These are phyloP conservation scores for Cyphomyrmex costatus DNA, from an alignment of 1,140 invertebrate species.

Conservation along the genomic window DNA sequence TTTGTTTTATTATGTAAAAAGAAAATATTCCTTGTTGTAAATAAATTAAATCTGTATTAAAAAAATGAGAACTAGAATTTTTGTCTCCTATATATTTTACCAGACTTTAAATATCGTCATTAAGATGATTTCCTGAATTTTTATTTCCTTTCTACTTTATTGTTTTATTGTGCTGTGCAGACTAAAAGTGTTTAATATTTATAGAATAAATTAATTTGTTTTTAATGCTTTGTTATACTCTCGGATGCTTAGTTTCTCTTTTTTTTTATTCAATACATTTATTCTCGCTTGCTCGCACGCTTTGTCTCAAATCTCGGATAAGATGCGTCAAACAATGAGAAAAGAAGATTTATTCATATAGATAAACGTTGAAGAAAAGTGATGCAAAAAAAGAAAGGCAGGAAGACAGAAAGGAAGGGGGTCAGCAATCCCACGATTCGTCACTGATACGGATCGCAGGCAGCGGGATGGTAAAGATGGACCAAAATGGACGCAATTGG, in stretches of 20 bases:
- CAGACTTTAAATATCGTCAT: not conserved
- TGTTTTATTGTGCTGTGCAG: not conserved
- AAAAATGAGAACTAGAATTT: not conserved
- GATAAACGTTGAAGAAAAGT: not conserved
- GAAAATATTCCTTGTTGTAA: not conserved
- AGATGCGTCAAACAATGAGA: not conserved
- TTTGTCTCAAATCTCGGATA: no score
- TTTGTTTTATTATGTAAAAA: not conserved
- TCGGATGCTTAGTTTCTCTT: not conserved
- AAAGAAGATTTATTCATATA: not conserved
- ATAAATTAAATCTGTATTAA: not conserved
- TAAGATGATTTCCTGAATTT: not conserved
- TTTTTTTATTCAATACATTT: not conserved
- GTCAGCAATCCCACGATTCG: slow-evolving; percentile 4
- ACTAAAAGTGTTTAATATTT: not conserved
- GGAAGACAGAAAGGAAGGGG: not conserved
- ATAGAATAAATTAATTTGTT: no score
- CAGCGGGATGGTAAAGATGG: slow-evolving; percentile 17
- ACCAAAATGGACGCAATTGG: slow-evolving; percentile 48
- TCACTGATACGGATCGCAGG: not conserved
- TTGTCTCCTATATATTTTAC: not conserved
- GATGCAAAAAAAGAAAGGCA: not conserved
- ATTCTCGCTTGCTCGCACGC: not conserved
- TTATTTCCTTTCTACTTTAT: not conserved
- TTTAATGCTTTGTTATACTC: no score